Conservation (phyloP, 2,113 vertebrate genomes). For the Vimba vimba region DNA sequence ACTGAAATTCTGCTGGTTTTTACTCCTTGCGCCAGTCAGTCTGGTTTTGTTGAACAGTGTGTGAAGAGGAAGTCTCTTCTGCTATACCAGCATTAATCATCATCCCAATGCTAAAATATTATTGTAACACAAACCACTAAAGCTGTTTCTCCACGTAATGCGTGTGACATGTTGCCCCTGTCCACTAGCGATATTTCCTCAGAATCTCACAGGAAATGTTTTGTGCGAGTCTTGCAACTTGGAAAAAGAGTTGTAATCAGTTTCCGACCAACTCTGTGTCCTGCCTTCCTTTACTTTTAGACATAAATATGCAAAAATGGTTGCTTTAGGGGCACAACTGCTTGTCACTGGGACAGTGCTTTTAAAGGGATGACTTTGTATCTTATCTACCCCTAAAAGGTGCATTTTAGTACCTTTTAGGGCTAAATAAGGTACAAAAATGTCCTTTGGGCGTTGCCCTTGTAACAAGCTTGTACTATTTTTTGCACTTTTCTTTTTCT, state of each 20-base stretch:
- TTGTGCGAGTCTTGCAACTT: neutral
- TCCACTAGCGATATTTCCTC: constrained; percentile 8
- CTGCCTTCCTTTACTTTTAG: constrained; percentile 9
- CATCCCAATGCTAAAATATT: neutral
- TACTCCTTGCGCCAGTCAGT: neutral
- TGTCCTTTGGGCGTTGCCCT: neutral
- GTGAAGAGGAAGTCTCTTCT: constrained; percentile 5
- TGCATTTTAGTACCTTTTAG: neutral
- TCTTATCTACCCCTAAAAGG: neutral
- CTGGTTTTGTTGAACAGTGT: neutral
- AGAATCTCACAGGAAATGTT: constrained; percentile 8
- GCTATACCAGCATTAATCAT: neutral
- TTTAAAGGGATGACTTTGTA: neutral
- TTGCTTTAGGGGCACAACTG: neutral
- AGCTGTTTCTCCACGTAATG: constrained; percentile 20
- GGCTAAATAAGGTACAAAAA: neutral
- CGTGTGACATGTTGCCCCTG: constrained; percentile 33
- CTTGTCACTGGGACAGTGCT: neutral
- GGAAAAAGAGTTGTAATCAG: neutral
- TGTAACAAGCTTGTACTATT: neutral
- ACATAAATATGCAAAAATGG: neutral
- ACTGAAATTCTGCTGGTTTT: neutral
- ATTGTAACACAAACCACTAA: neutral
- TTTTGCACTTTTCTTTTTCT: neutral
- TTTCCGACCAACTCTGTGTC: neutral